These are phyloP conservation scores for Sminthurides aquaticus DNA, from an alignment of 2,888 invertebrate genomes.

Conservation along the genomic window DNA sequence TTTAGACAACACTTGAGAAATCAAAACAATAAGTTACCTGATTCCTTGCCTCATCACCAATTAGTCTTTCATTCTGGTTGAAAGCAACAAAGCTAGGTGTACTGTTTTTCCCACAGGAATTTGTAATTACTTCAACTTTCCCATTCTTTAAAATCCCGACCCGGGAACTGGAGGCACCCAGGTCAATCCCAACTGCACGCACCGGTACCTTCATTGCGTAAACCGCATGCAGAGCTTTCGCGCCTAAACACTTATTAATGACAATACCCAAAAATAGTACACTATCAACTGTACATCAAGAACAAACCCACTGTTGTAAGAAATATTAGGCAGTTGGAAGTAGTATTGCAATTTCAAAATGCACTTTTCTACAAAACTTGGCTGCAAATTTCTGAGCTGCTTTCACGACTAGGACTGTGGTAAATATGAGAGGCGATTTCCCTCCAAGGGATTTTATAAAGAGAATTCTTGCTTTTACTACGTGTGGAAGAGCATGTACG, in stretches of 20 bases:
- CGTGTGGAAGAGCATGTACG: neutral
- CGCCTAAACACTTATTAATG: neutral
- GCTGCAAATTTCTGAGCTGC: neutral
- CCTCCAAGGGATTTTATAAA: neutral
- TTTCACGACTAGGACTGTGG: neutral
- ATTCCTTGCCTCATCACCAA: slow-evolving; percentile 2
- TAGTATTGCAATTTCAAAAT: too few relatives aligned
- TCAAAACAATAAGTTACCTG: too few relatives aligned
- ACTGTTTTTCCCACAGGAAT: neutral
- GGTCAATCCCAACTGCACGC: neutral
- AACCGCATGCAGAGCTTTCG: neutral
- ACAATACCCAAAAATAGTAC: neutral
- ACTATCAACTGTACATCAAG: neutral
- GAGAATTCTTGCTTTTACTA: neutral
- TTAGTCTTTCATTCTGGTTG: neutral
- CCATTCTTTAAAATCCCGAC: neutral
- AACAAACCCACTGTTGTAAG: neutral
- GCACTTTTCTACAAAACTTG: too few relatives aligned
- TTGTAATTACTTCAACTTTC: neutral
- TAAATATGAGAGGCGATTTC: neutral
- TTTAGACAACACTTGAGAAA: too few relatives aligned
- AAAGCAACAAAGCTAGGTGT: neutral
- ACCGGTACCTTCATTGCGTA: neutral
- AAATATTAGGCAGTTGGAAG: neutral
- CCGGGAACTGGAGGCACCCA: neutral